phyloP scores from a whole-genome alignment of 2,888 invertebrate genomes.

The Deilephila elpenor region DNA sequence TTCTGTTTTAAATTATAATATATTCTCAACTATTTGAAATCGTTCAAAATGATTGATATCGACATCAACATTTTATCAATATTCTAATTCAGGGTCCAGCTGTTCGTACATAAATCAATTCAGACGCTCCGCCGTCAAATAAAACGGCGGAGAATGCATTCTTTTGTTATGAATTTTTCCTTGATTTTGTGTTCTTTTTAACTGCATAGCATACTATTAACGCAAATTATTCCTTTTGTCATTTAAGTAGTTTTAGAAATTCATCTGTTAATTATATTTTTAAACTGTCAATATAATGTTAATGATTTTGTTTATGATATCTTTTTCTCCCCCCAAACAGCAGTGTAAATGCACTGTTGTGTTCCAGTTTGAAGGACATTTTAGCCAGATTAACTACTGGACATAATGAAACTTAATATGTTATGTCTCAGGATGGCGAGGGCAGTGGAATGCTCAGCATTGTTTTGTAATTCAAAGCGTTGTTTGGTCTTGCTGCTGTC shows the following conservation, averaged over 20 bases:
- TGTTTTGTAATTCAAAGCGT: too few species aligned
- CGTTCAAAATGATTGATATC: constrained; percentile 15
- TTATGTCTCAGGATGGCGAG: too few species aligned
- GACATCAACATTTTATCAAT: constrained; percentile 18
- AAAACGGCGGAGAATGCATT: constrained; percentile 10
- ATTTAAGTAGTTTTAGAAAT: neutral
- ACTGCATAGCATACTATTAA: neutral
- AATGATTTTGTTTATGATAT: too few species aligned
- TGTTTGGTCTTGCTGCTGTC: too few species aligned
- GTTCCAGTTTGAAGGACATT: too few species aligned
- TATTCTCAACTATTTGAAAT: neutral
- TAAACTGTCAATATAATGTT: too few species aligned
- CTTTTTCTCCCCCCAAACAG: too few species aligned
- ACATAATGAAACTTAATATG: too few species aligned
- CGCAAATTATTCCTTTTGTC: neutral
- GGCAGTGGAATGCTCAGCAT: too few species aligned
- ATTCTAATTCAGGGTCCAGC: constrained; percentile 22
- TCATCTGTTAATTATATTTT: too few species aligned
- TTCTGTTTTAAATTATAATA: neutral
- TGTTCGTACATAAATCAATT: constrained; percentile 24
- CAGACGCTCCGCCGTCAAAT: constrained; percentile 11
- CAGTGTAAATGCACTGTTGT: too few species aligned
- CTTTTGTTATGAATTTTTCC: neutral
- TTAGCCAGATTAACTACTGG: too few species aligned
- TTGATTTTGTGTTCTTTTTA: neutral